These are phyloP conservation scores for Quadroppia sp. DNA, from an alignment of 2,888 invertebrate genomes.

Conservation along the genomic window DNA sequence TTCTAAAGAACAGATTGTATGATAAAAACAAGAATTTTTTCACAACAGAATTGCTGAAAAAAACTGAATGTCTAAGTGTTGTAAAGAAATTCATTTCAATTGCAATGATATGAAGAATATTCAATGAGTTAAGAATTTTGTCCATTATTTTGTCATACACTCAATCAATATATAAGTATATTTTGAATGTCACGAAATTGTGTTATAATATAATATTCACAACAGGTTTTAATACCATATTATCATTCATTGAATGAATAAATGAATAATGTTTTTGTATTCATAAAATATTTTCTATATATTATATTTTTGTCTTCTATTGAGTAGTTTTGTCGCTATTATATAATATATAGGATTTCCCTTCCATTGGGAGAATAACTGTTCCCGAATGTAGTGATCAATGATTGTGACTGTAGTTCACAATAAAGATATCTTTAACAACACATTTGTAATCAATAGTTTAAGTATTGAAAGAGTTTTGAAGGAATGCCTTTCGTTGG, in stretches of 20 bases:
- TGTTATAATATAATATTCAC: not conserved
- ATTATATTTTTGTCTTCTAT: not conserved
- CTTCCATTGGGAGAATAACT: not conserved
- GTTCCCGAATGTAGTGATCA: conserved; percentile 1
- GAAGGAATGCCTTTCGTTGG: not conserved
- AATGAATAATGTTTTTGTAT: not conserved
- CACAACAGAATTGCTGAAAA: not conserved
- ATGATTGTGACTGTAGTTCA: conserved; percentile 22
- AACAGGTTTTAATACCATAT: conserved; percentile 13
- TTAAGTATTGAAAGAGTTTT: not conserved
- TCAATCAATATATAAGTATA: not conserved
- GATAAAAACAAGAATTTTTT: conserved; percentile 12
- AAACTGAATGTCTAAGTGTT: not conserved
- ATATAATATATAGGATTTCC: conserved; percentile 15
- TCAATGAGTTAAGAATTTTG: not conserved
- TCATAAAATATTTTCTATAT: not conserved
- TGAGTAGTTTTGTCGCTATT: not conserved
- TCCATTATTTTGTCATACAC: not conserved
- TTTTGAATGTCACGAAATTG: not conserved
- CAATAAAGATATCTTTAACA: conserved; percentile 30
- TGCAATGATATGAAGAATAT: conserved; percentile 24
- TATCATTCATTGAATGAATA: not conserved
- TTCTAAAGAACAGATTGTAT: not conserved
- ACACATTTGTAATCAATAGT: conserved; percentile 34
- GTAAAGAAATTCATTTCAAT: not conserved